Evolutionary conservation across 2,797 vertebrate genomes (phyloP).

Genomic region (Stomatorhinus walkeri): DNA sequence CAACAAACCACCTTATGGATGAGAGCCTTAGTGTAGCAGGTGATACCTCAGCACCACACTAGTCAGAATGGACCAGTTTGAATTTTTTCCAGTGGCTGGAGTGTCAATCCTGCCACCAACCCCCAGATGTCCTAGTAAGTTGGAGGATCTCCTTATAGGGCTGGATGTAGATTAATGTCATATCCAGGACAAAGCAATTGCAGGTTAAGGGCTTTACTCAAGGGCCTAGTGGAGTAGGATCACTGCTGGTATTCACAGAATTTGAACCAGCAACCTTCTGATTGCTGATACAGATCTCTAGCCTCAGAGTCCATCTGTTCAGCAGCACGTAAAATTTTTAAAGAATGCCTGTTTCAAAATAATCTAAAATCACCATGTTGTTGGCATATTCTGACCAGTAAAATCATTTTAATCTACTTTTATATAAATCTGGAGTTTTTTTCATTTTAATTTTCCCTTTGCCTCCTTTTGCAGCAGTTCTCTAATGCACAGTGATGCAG

Average conservation of each 20-base stretch:
- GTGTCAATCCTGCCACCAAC: not conserved
- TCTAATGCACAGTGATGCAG: constrained; percentile 28
- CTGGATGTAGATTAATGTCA: not conserved
- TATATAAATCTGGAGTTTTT: constrained; percentile 8
- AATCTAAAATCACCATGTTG: constrained; percentile 25
- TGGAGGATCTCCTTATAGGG: not conserved
- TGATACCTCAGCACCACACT: not conserved
- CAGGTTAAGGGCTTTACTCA: not conserved
- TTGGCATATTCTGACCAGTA: constrained; percentile 30
- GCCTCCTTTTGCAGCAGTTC: constrained; percentile 7
- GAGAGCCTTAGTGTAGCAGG: not conserved
- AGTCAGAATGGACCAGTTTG: not conserved
- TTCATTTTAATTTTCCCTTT: not conserved
- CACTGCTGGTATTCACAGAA: not conserved
- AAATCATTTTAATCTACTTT: constrained; percentile 19
- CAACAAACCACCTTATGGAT: not conserved
- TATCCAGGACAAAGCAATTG: not conserved
- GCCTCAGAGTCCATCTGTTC: constrained; percentile 22
- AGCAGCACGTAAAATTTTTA: constrained; percentile 32
- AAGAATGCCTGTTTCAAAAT: constrained; percentile 39
- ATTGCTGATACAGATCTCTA: not conserved
- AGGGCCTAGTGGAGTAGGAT: not conserved
- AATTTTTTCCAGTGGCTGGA: not conserved
- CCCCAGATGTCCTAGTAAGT: not conserved
- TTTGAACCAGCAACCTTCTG: not conserved